phyloP scores from a whole-genome alignment of 1,140 invertebrate genomes.

The Leguminivora glycinivorella region DNA sequence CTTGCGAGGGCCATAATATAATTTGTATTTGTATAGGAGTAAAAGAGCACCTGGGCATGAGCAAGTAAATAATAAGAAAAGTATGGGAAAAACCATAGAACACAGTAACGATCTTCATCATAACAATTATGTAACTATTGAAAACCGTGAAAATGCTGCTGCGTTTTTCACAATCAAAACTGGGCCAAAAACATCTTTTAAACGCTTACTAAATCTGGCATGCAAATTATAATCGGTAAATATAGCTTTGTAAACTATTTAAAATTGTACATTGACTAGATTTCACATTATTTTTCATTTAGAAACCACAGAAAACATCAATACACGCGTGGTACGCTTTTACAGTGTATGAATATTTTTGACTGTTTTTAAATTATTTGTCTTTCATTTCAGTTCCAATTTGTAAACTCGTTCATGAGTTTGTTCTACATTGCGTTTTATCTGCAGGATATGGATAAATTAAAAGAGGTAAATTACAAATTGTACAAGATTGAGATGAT shows the following conservation, averaged over 20 bases:
- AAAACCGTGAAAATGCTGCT: not conserved
- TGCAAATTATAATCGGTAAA: slow-evolving; percentile 14
- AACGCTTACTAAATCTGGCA: slow-evolving; percentile 20
- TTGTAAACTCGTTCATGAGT: slow-evolving; percentile 98
- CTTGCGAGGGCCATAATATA: too few species aligned
- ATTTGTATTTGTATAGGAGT: too few species aligned
- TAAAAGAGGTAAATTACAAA: slow-evolving; percentile 90
- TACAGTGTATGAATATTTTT: not conserved
- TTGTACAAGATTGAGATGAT: not conserved
- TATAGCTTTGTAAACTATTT: not conserved
- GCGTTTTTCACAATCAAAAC: not conserved
- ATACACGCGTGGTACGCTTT: slow-evolving; percentile 8
- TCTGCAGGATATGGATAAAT: slow-evolving; percentile 95
- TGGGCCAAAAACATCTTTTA: not conserved
- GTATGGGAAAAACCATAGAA: too few species aligned
- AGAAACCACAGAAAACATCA: not conserved
- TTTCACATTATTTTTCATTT: slow-evolving; percentile 8
- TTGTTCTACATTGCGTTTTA: slow-evolving; percentile 99
- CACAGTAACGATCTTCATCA: not conserved
- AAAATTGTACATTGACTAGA: not conserved
- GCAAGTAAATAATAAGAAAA: too few species aligned
- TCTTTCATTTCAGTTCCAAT: slow-evolving; percentile 90
- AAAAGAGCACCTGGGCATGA: too few species aligned
- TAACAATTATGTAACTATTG: not conserved
- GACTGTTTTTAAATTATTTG: slow-evolving; percentile 6